Percentiles rank a stretch among this genome's conserved stretches.
Conservation (phyloP, 2,888 invertebrate species). For the Ectobius pallidus region DNA sequence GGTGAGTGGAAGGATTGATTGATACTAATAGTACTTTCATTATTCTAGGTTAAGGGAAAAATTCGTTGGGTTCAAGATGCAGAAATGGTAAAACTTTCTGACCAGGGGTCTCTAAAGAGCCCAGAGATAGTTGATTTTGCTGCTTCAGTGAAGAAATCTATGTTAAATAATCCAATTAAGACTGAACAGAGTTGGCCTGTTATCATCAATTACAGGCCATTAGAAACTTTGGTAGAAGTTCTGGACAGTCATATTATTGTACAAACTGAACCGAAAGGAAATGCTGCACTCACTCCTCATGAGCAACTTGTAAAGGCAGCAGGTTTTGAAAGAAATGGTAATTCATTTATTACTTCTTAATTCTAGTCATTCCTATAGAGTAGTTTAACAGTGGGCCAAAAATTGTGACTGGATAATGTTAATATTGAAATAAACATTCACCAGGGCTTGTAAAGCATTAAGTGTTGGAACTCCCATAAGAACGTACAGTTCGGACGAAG, state of each 20-base stretch:
- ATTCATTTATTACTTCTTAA: no score
- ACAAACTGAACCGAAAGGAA: neutral
- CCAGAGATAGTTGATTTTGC: constrained; percentile 2
- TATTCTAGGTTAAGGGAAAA: neutral
- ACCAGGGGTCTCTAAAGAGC: neutral
- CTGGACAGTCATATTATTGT: neutral
- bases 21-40: no score
- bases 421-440: no score
- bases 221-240: neutral
- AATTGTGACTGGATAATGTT: no score
- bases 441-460: no score
- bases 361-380: no score
- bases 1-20: no score
- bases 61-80: neutral
- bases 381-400: no score
- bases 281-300: neutral
- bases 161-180: neutral
- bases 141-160: neutral
- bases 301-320: neutral
- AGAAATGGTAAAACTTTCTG: neutral
- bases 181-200: neutral
- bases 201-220: neutral
- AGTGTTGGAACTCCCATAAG: no score
- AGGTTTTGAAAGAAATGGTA: constrained; percentile 7
- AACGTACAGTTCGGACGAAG: no score